Base-by-base conservation (phyloP, 2,888 invertebrate genomes). In the Sinelater perroti region DNA sequence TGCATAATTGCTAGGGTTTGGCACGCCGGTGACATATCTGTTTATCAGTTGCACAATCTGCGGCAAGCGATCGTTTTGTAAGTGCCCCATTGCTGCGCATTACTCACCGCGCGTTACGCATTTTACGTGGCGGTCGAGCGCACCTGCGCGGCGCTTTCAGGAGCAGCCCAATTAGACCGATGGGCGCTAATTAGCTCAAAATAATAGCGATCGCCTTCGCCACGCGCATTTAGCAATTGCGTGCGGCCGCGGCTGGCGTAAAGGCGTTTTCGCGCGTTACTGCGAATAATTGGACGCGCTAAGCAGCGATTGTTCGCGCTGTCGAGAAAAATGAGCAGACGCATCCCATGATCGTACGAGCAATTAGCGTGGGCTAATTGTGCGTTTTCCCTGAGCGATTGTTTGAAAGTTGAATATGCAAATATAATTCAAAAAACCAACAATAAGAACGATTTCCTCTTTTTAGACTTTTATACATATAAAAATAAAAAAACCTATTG, bases 21-120 rank as follows among this genome's bases (percentile, higher is more conserved):
- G 56, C 56, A 40, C 36, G 36, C 50, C 33, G 24, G 50, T 56
- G 44, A 50, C 36, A 51, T 56, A 51, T 56, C 56, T 45, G 26
- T 35, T 56, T 56, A 56, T 56, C 56, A 51, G 45, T 56, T 56
- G 30, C 56, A 45, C 45, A 56, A 56, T 56, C 56, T 50, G n/a
- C 20, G 20, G 11, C 20, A 40, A 36, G 35, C 45, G 13, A 51
- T 51, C 31, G 28, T 42, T 42, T 20, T 38, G 33, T 30, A 36
- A 28, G 30, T 40, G 36, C 11, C 20, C 21, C 21, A 18, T n/a
- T n/a, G n/a, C n/a, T 20, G 13, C 10, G 33, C 11, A 16, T 18
- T 18, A 36, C 20, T 36, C 20, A 8, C 36, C n/a, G 10, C 21
- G 8, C 21, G 10, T 28, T 50, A 38, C 36, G 49, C 49, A 50